phyloP scores from a whole-genome alignment of 2,113 vertebrate genomes.

The Microtus ochrogaster region DNA sequence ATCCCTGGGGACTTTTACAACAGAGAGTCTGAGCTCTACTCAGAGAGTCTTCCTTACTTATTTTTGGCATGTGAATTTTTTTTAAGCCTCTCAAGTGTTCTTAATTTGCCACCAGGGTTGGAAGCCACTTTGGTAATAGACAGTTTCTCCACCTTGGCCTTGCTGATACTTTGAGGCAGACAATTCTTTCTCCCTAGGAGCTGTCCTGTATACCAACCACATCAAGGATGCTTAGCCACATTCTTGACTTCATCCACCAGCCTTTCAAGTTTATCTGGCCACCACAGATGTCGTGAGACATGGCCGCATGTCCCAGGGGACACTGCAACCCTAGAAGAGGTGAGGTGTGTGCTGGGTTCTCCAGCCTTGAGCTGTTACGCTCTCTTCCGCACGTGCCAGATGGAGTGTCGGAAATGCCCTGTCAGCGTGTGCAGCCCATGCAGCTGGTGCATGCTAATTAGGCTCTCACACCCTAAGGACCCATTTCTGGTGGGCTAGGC shows the following conservation, averaged over 20 bases:
- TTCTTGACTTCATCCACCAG: background rate
- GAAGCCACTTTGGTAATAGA: background rate
- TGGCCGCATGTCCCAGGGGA: background rate
- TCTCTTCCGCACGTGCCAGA: accelerated
- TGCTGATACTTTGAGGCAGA: too few relatives aligned
- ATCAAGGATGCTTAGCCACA: background rate
- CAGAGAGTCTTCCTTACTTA: background rate
- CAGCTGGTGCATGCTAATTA: background rate
- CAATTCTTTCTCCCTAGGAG: background rate
- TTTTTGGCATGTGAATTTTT: background rate
- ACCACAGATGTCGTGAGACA: background rate
- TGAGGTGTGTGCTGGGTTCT: background rate
- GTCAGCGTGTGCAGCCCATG: background rate
- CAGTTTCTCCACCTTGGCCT: background rate
- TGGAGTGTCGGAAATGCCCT: background rate
- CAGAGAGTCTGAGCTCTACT: background rate
- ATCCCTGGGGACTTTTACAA: background rate
- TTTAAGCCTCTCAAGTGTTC: background rate
- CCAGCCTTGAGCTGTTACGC: background rate
- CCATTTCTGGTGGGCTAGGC: too few relatives aligned
- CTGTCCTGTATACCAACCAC: background rate
- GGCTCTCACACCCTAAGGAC: too few relatives aligned
- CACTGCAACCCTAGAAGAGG: background rate
- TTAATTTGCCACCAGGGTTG: too few relatives aligned
- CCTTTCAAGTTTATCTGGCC: background rate